These are phyloP conservation scores for Lepilemur septentrionalis DNA, from an alignment of 2,797 vertebrate species.

Conservation along the genomic window DNA sequence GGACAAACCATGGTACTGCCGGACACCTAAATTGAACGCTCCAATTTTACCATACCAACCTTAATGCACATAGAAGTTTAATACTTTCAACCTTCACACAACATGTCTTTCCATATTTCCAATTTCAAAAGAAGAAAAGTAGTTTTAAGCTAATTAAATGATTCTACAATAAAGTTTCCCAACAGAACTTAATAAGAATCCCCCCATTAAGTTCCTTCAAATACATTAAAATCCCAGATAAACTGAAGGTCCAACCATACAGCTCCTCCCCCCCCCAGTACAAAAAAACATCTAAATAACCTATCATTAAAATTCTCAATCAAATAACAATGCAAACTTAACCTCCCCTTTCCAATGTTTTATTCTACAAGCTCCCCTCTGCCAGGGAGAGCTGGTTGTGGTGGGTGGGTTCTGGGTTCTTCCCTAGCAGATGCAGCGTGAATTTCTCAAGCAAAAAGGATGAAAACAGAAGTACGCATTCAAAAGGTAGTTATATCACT, in stretches of 20 bases:
- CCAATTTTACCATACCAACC: neutral
- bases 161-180: constrained; percentile 58
- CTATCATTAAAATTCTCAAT: constrained; percentile 4
- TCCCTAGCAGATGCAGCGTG: neutral
- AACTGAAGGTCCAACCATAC: neutral
- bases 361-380: neutral
- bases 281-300: constrained; percentile 33
- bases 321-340: constrained; percentile 10
- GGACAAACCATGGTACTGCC: neutral
- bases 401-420: neutral
- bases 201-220: constrained; percentile 7
- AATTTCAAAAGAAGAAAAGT: constrained; percentile 61
- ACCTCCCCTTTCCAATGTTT: neutral
- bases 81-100: constrained; percentile 17
- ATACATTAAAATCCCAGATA: constrained; percentile 50
- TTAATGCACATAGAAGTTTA: neutral
- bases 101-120: neutral
- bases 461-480: neutral
- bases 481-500: constrained; percentile 11
- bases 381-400: neutral
- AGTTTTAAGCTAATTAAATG: constrained; percentile 39
- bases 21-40: neutral
- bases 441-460: constrained; percentile 40
- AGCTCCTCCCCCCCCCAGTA: neutral
- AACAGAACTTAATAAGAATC: neutral